Evolutionary conservation across 1,140 invertebrate genomes (phyloP), one percentile per base, ranked within the genome.

Genomic region (Drosophila prosaltans): DNA sequence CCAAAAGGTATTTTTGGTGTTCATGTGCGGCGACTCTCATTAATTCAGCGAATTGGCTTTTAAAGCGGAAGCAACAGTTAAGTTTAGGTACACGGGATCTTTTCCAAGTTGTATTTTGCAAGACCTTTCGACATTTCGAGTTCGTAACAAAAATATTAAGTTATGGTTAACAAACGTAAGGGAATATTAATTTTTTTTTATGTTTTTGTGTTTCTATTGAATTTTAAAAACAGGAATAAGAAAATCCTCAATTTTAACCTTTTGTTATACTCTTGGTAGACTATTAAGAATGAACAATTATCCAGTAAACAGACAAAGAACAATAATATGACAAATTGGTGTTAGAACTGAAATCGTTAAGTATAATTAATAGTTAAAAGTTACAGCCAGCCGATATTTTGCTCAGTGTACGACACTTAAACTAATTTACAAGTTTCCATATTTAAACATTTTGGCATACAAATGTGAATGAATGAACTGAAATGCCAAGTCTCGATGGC

Each of bases 371-470:
- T 89, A 21, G 65, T 78, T 74, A 65, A 73, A 74, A 36, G 70
- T 69, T 77, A 65, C 24, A 59, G 65, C 40, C 24, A 63, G 54
- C 65, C 28, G 59, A 64, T 69, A 60, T 84, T 88, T 89, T 57
- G 84, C 74, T 62, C 81, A 89, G 84, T 89, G 80, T 84, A 81
- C 28, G 66, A 65, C 70, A 84, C 83, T 89, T 80, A 80, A 89
- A 89, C 84, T 89, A 89, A 51, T 51, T 51, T 51, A 51, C 45
- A 51, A 51, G 45, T 51, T 51, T 51, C 45, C 45, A 51, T 51
- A 89, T 84, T 81, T 86, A 89, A 85, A 84, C 89, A 85, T 84
- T 89, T 89, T 78, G 78, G 58, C 84, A 80, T 76, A 77, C 89
- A 67, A 26, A 30, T 76, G 62, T 78, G 84, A 89, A 89, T 88